Percentiles rank a stretch among this genome's conserved stretches.
Evolutionary conservation across 2,113 vertebrate species (phyloP).

Genomic region (Clinocottus analis): DNA sequence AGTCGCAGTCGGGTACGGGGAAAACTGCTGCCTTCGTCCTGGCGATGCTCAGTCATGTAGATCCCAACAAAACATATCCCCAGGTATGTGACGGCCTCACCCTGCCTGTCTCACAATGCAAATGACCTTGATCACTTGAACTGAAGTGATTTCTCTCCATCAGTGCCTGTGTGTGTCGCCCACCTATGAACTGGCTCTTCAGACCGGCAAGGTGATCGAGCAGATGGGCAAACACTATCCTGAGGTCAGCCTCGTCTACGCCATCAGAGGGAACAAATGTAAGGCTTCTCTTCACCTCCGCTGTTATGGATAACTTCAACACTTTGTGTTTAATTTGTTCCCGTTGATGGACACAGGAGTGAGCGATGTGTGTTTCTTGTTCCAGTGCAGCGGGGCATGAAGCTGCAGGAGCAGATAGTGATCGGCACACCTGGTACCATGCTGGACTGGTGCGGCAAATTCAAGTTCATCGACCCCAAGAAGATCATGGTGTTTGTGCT

Average conservation of each 20-base stretch:
- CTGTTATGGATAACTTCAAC: background rate
- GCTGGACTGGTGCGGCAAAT: conserved; percentile 96
- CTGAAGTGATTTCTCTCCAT: conserved; percentile 13
- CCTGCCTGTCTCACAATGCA: background rate
- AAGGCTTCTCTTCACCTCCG: conserved; percentile 67
- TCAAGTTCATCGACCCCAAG: conserved; percentile 95
- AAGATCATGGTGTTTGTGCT: conserved; percentile 96
- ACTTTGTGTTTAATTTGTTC: background rate
- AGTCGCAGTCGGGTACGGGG: conserved; percentile 97
- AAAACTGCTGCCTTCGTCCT: conserved; percentile 97
- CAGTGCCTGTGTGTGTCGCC: conserved; percentile 98
- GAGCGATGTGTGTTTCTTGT: background rate
- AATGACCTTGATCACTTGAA: background rate
- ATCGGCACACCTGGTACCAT: conserved; percentile 97
- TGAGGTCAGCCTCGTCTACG: conserved; percentile 92
- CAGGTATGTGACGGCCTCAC: conserved; percentile 79
- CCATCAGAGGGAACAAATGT: conserved; percentile 97
- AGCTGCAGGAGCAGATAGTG: conserved; percentile 94
- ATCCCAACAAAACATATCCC: conserved; percentile 89
- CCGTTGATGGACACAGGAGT: background rate
- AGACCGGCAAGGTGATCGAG: conserved; percentile 98
- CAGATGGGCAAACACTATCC: conserved; percentile 96
- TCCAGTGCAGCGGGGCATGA: conserved; percentile 92
- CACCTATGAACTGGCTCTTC: conserved; percentile 96
- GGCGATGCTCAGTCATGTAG: conserved; percentile 96